These are phyloP conservation scores for Diploptera punctata DNA, from an alignment of 2,888 invertebrate genomes.

Conservation along the genomic window DNA sequence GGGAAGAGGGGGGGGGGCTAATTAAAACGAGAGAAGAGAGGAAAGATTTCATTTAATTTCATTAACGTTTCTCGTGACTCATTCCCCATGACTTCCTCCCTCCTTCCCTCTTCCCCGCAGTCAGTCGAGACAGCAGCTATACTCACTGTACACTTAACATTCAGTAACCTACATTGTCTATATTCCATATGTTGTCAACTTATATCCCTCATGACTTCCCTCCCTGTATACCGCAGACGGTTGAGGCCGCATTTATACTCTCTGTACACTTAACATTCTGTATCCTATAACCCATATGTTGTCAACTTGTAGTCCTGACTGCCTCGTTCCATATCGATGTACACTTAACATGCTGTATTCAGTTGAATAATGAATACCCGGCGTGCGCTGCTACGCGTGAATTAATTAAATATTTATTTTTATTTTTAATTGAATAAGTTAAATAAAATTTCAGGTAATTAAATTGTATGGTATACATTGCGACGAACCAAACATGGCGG, in stretches of 20 bases:
- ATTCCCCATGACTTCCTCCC: constrained; percentile 35
- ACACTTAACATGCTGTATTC: no score
- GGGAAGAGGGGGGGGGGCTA: constrained; percentile 34
- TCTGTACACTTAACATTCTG: constrained; percentile 1
- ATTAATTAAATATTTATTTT: no score
- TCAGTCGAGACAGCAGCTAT: constrained; percentile 22
- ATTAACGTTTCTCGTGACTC: constrained; percentile 42
- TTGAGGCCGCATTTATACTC: constrained; percentile 18
- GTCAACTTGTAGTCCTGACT: constrained; percentile 35
- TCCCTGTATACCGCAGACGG: not conserved
- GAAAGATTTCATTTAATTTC: constrained; percentile 44
- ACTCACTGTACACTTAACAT: constrained; percentile 4
- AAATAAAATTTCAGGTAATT: no score
- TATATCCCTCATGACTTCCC: constrained; percentile 34
- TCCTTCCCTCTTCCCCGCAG: not conserved
- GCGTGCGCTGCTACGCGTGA: no score
- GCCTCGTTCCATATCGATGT: constrained; percentile 2
- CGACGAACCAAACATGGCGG: no score
- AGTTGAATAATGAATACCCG: no score
- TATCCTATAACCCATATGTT: no score
- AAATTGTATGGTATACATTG: no score
- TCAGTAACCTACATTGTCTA: no score
- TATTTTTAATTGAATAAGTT: no score
- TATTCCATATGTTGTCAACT: no score
- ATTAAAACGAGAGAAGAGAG: constrained; percentile 43